phyloP scores from a whole-genome alignment of 2,888 invertebrate species.

The Andrena praecox region DNA sequence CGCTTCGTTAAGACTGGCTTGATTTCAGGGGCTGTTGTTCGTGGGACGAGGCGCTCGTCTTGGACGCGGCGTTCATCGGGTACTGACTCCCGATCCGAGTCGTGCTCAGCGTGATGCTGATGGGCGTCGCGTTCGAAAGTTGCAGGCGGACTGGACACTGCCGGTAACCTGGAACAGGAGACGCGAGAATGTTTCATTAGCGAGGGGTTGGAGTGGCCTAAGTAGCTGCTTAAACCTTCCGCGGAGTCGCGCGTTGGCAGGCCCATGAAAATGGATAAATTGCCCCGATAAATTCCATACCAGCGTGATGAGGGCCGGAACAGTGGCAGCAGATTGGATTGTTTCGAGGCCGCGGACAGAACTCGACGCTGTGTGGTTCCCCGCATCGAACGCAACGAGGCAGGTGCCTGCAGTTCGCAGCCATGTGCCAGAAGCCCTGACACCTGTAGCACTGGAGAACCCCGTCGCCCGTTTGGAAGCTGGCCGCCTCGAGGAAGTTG shows the following conservation, averaged over 20 bases:
- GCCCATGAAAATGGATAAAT: not conserved
- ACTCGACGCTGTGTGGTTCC: conserved; percentile 86
- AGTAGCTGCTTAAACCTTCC: not conserved
- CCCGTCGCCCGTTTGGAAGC: conserved; percentile 80
- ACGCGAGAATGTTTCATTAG: conserved; percentile 3
- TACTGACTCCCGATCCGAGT: conserved; percentile 67
- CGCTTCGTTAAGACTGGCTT: conserved; percentile 60
- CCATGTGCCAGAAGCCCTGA: conserved; percentile 87
- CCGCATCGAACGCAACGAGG: conserved; percentile 86
- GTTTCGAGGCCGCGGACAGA: conserved; percentile 85
- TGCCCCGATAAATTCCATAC: conserved; percentile 68
- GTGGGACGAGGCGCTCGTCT: conserved; percentile 69
- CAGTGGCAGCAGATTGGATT: conserved; percentile 86
- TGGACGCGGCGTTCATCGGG: conserved; percentile 64
- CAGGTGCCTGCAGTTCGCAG: conserved; percentile 85
- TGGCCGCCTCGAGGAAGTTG: conserved; percentile 60
- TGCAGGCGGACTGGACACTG: conserved; percentile 85
- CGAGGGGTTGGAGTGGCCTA: not conserved
- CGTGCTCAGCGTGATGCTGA: conserved; percentile 84
- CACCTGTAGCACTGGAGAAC: conserved; percentile 86
- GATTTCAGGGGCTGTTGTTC: conserved; percentile 73
- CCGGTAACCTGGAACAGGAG: conserved; percentile 77
- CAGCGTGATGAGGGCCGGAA: conserved; percentile 86
- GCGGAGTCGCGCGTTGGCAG: too few species aligned
- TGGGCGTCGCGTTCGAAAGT: conserved; percentile 84